These are phyloP conservation scores for Pogonus chalceus DNA, from an alignment of 1,140 invertebrate genomes.

Conservation along the genomic window DNA sequence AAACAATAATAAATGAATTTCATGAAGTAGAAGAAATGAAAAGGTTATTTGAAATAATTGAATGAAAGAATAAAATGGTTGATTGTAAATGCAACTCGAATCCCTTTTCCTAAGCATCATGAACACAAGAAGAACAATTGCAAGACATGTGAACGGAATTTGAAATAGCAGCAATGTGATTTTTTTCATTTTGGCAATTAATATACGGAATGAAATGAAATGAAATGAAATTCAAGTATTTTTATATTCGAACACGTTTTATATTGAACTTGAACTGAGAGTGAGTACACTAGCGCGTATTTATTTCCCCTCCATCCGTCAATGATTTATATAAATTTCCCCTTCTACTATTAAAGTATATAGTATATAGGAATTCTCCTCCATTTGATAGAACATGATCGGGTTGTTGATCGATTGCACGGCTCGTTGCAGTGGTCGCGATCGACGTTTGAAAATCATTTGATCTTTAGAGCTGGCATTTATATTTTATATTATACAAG, in stretches of 20 bases:
- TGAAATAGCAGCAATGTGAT: background rate
- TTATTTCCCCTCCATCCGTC: too few species aligned
- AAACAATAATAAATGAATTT: too few species aligned
- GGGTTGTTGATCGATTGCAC: background rate
- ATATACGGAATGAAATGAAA: conserved; percentile 1
- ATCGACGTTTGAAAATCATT: background rate
- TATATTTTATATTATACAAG: too few species aligned
- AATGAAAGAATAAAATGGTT: too few species aligned
- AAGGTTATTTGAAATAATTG: too few species aligned
- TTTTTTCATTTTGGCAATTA: conserved; percentile 2
- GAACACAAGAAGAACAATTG: background rate
- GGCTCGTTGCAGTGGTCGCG: background rate
- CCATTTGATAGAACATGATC: background rate
- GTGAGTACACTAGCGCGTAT: background rate
- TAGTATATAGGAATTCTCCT: too few species aligned
- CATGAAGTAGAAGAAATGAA: too few species aligned
- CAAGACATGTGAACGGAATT: conserved; percentile 2
- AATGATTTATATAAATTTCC: too few species aligned
- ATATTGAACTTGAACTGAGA: conserved; percentile 3
- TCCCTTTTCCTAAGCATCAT: background rate
- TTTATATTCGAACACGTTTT: conserved; percentile 1
- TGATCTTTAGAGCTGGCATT: background rate
- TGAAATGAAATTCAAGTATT: conserved; percentile 4
- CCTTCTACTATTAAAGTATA: too few species aligned
- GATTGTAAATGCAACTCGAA: too few species aligned